Base-by-base conservation (phyloP, 2,113 vertebrate genomes). In the Corvus hawaiiensis region DNA sequence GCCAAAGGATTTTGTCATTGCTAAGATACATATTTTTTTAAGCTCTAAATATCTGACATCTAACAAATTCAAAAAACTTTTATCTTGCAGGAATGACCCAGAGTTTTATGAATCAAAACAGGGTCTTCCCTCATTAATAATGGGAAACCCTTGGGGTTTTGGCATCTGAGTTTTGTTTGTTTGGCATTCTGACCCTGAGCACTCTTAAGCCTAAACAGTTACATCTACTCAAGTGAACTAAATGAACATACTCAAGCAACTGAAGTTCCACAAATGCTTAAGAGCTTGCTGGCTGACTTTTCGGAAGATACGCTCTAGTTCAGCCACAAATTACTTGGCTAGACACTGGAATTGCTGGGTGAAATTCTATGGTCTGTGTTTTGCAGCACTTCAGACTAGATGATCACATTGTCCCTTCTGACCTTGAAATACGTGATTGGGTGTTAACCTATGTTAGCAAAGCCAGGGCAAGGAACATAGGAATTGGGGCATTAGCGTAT, bases 241-340 rank as follows among this genome's bases (percentile, higher is more conserved):
- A 93, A 80, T 0, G 5, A 93, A 58, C 9, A 35, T 71, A 55
- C 7, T 71, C 41, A 59, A 61, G 51, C 7, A 2, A 91, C 43
- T 61, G 61, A 88, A 88, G 61, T 90, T 93, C 48, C 59, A 61
- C 52, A 92, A 85, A 83, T 37, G 30, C 58, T 82, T 35, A 61
- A 84, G 62, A 85, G 43, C 28, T 91, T 86, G 51, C 78, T 93
- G 95, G 71, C 68, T 93, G 74, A 84, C 85, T 92, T 93, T 80
- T 71, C 0, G 0, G 86, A 96, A 90, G 79, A 81, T 74, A 83
- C 6, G 12, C 68, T 96, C 68, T 56, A 86, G 68, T 95, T 97
- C 91, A 96, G 68, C 85, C 72, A 64, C 93, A 95, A 86, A 91
- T 90, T 93, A 74, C 90, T 92, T 96, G 95, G 94, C 94, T 78